Base-by-base conservation (phyloP, 2,113 vertebrate species). In the Cervus canadensis region DNA sequence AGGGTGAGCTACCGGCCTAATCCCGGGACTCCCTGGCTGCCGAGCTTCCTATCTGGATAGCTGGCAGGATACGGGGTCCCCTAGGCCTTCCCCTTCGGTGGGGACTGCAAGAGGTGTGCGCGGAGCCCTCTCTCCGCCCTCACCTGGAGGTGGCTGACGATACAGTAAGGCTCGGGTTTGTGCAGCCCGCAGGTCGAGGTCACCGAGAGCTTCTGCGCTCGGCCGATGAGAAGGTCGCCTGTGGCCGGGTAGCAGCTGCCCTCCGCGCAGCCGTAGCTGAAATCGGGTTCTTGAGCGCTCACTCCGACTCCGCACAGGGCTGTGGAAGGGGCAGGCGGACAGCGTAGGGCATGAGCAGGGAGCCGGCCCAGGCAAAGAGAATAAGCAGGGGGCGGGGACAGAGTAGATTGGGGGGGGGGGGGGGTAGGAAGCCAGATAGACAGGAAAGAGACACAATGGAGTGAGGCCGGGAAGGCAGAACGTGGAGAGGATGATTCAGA, bases 121-220 rank as follows among this genome's bases (percentile, higher is more conserved):
- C 43, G 50, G 60, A 36, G 21, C 10, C 10, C 13, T 9, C 33
- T 30, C 67, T 67, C 57, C 1, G 16, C 30, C n/a, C 98, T 98
- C 99, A 99, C 99, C 99, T 99, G 99, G 95, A 99, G 99, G 98
- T 99, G 99, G 98, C 99, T 99, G 98, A 99, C 99, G 30, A 99
- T 99, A 97, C 99, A 99, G 98, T 99, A 99, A 0, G 99, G 99
- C 89, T 99, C 99, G 0, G 99, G 99, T 40, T 98, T 98, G 16
- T 97, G 98, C 54, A 99, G 93, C 78, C 99, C 99, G 74, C 99
- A 99, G 59, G 99, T 99, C 84, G 99, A 99, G 88, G 99, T 99
- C 97, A 99, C 99, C 0, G 98, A 99, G 7, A 99, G 99, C 78
- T 99, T 99, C 89, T 99, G 98, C 4, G 99, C 99, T 95, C 99